phyloP scores from a whole-genome alignment of 2,113 vertebrate species.

The Rhizomys pruinosus region DNA sequence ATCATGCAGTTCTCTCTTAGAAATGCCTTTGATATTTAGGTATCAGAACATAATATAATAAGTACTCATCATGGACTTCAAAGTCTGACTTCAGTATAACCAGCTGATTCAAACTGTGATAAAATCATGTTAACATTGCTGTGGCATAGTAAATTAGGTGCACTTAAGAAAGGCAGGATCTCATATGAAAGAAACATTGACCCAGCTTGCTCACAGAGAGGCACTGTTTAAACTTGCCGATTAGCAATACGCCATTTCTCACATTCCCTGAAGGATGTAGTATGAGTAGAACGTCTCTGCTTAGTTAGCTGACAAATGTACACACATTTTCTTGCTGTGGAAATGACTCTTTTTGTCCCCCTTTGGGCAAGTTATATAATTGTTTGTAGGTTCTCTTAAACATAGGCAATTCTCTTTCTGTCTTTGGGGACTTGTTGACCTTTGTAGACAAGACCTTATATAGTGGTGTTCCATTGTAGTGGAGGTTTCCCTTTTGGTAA shows the following conservation, averaged over 20 bases:
- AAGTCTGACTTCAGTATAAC: constrained; percentile 44
- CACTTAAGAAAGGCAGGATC: neutral
- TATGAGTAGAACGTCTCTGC: constrained; percentile 59
- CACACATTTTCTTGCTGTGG: constrained; percentile 49
- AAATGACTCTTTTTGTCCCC: constrained; percentile 47
- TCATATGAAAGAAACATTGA: constrained; percentile 55
- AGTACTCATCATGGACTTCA: constrained; percentile 48
- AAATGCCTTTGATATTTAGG: constrained; percentile 51
- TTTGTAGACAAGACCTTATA: constrained; percentile 38
- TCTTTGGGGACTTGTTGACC: constrained; percentile 49
- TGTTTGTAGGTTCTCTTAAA: constrained; percentile 56
- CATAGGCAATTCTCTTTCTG: constrained; percentile 51
- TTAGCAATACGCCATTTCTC: constrained; percentile 48
- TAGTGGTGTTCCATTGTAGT: constrained; percentile 23
- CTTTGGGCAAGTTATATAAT: constrained; percentile 51
- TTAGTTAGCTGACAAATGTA: constrained; percentile 59
- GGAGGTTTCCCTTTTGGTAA: constrained; percentile 9
- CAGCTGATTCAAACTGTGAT: constrained; percentile 45
- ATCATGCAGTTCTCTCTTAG: constrained; percentile 4
- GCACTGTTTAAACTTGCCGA: constrained; percentile 27
- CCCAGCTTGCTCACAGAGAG: constrained; percentile 4
- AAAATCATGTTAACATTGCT: constrained; percentile 52
- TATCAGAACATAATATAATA: constrained; percentile 27
- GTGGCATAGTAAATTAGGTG: neutral
- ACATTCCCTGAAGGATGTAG: constrained; percentile 46